Percentiles rank a stretch among this genome's conserved stretches.
Evolutionary conservation across 1,140 invertebrate species (phyloP).

Genomic region (Halictus rubicundus): DNA sequence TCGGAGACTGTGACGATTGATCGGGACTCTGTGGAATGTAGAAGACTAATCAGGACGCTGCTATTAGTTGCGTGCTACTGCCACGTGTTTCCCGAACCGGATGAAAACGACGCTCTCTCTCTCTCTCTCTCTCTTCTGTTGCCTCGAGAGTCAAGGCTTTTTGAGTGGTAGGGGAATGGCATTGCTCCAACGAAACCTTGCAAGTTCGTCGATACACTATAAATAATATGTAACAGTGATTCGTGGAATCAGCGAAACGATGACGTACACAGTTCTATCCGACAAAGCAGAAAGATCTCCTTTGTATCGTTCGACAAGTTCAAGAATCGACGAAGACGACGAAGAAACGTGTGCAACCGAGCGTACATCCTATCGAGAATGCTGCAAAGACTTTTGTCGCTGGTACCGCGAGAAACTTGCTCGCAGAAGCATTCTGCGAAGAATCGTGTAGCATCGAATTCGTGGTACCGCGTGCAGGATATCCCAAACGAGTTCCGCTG

Average conservation of each 20-base stretch:
- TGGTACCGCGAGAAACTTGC: too few species aligned
- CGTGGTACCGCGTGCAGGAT: neutral
- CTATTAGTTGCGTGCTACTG: constrained; percentile 8
- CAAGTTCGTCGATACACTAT: constrained; percentile 37
- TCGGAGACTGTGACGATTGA: too few species aligned
- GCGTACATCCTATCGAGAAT: too few species aligned
- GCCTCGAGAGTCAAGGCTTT: constrained; percentile 42
- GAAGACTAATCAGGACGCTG: neutral
- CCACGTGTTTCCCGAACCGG: neutral
- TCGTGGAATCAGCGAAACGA: neutral
- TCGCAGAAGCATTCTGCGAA: too few species aligned
- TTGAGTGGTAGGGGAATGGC: constrained; percentile 45
- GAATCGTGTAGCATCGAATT: neutral
- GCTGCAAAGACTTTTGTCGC: too few species aligned
- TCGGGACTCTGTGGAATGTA: neutral
- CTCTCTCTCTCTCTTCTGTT: neutral
- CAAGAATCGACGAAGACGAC: too few species aligned
- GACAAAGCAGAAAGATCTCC: too few species aligned
- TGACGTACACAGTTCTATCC: too few species aligned
- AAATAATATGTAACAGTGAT: constrained; percentile 38
- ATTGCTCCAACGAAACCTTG: constrained; percentile 39
- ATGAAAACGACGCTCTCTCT: neutral
- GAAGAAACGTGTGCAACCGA: too few species aligned
- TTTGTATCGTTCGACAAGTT: too few species aligned
- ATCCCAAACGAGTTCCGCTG: neutral